Evolutionary conservation across 2,888 invertebrate genomes (phyloP).

Genomic region (Sminthurides aquaticus): DNA sequence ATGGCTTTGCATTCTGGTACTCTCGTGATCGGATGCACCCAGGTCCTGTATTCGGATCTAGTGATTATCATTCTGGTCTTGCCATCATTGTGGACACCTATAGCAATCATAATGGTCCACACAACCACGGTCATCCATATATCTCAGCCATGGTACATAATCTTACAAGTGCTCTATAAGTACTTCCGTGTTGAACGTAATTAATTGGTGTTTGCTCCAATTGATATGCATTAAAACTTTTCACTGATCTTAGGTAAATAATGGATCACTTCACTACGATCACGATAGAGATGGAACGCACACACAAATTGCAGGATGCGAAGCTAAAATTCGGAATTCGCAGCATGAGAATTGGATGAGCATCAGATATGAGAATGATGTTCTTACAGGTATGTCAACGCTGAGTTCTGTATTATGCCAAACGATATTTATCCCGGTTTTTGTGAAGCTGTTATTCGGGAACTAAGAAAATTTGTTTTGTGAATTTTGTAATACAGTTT

Average conservation of each 20-base stretch:
- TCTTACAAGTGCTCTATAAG: too few relatives aligned
- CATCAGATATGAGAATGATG: conserved; percentile 84
- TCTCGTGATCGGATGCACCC: conserved; percentile 65
- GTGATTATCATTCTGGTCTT: conserved; percentile 81
- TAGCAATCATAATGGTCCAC: conserved; percentile 97
- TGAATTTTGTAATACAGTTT: conserved; percentile 58
- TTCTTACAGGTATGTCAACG: conserved; percentile 66
- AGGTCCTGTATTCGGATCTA: conserved; percentile 92
- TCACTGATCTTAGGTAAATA: conserved; percentile 68
- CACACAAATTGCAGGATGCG: conserved; percentile 93
- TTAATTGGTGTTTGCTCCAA: too few relatives aligned
- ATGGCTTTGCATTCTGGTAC: conserved; percentile 96
- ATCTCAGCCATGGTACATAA: conserved; percentile 77
- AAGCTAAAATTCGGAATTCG: conserved; percentile 84
- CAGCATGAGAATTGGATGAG: conserved; percentile 84
- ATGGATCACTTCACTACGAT: conserved; percentile 90
- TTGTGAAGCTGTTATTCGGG: too few relatives aligned
- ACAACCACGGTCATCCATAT: conserved; percentile 97
- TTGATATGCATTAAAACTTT: too few relatives aligned
- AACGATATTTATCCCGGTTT: too few relatives aligned
- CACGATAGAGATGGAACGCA: conserved; percentile 98
- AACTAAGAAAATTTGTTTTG: not conserved
- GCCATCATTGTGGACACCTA: conserved; percentile 94
- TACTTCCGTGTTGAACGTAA: too few relatives aligned
- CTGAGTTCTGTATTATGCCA: too few relatives aligned